phyloP scores from a whole-genome alignment of 2,888 invertebrate species.

The Chouioia cunea region DNA sequence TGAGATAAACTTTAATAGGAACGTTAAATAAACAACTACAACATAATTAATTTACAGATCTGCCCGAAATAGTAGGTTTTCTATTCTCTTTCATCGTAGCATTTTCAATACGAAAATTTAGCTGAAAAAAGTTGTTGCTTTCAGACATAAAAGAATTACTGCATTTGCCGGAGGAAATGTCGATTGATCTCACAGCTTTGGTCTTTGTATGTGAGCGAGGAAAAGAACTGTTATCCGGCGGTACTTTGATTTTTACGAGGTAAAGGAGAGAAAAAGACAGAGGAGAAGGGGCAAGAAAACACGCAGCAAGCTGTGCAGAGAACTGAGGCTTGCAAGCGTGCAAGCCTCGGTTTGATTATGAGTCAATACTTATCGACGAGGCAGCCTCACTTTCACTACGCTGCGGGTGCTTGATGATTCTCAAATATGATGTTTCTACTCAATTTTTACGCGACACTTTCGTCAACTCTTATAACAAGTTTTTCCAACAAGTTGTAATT shows the following conservation, averaged over 20 bases:
- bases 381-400: not conserved
- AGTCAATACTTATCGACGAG: slow-evolving; percentile 42
- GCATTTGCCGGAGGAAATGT: slow-evolving; percentile 22
- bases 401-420: not conserved
- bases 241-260: slow-evolving; percentile 15
- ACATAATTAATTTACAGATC: too few relatives aligned
- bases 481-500: too few relatives aligned
- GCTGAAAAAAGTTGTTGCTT: too few relatives aligned
- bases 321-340: slow-evolving; percentile 31
- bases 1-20: too few relatives aligned
- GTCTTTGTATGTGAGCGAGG: too few relatives aligned
- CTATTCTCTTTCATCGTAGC: too few relatives aligned
- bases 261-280: not conserved
- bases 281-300: not conserved
- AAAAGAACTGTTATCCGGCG: slow-evolving; percentile 12
- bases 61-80: too few relatives aligned
- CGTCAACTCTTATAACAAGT: not conserved
- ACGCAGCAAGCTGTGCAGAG: slow-evolving; percentile 43
- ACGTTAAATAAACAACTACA: too few relatives aligned
- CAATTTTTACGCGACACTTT: not conserved
- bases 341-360: slow-evolving; percentile 45
- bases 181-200: slow-evolving; percentile 30
- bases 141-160: slow-evolving; percentile 25
- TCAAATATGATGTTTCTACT: slow-evolving; percentile 4
- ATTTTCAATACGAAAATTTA: too few relatives aligned